Percentiles rank a stretch among this genome's conserved stretches.
These are phyloP conservation scores for Protonemura montana DNA, from an alignment of 2,888 invertebrate species.

Conservation along the genomic window DNA sequence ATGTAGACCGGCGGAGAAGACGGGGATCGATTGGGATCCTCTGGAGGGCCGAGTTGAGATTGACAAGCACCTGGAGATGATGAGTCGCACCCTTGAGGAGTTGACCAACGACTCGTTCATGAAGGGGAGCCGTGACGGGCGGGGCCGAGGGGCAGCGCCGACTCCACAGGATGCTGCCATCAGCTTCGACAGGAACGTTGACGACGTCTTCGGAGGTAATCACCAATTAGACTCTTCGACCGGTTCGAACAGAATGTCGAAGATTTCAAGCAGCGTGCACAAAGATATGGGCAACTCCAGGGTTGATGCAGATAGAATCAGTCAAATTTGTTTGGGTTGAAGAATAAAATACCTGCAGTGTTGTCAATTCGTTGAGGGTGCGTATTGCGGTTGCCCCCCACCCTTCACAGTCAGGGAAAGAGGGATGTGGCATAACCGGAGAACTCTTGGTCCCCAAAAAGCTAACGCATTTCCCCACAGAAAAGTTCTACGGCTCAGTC, in stretches of 20 bases:
- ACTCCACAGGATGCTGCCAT: neutral
- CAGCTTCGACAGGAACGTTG: neutral
- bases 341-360: no score
- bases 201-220: constrained; percentile 9
- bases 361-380: no score
- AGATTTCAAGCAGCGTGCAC: no score
- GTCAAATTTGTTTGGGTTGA: no score
- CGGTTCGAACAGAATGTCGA: no score
- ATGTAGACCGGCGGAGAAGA: neutral
- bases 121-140: neutral
- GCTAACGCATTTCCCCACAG: neutral
- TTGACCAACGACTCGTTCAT: neutral
- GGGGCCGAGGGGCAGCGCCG: neutral
- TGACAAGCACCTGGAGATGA: neutral
- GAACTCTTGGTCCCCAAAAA: no score
- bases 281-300: no score
- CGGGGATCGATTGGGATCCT: neutral
- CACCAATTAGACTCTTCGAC: no score
- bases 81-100: neutral
- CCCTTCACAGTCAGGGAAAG: no score
- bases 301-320: no score
- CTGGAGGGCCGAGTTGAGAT: constrained; percentile 8
- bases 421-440: no score
- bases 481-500: neutral
- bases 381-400: no score